These are phyloP conservation scores for Leptonema lineaticorne DNA, from an alignment of 1,140 invertebrate species.

Conservation along the genomic window DNA sequence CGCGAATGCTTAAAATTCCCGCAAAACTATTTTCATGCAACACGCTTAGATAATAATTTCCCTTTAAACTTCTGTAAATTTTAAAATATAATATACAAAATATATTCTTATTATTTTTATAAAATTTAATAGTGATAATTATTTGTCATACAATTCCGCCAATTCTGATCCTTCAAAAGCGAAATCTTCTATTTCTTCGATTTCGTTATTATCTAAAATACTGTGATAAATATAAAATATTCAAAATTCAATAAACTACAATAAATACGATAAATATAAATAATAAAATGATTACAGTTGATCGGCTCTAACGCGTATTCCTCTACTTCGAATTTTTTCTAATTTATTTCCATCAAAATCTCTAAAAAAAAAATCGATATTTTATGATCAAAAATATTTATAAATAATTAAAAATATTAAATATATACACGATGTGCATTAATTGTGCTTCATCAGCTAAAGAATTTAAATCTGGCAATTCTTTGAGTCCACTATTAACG, in stretches of 20 bases:
- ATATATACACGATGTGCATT: constrained; percentile 35
- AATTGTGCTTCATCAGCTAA: constrained; percentile 27
- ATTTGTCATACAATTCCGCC: constrained; percentile 63
- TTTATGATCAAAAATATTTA: neutral
- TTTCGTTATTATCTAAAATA: constrained; percentile 63
- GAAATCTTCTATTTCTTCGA: constrained; percentile 60
- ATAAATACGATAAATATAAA: neutral
- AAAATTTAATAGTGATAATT: neutral
- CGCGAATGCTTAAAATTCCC: constrained; percentile 35
- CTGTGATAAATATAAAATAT: constrained; percentile 45
- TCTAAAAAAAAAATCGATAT: constrained; percentile 25
- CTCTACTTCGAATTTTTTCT: constrained; percentile 20
- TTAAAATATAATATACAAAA: constrained; percentile 12
- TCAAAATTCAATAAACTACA: neutral
- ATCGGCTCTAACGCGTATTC: constrained; percentile 32
- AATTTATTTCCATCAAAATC: constrained; percentile 39
- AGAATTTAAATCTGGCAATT: constrained; percentile 30
- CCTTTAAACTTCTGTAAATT: constrained; percentile 35
- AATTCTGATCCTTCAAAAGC: constrained; percentile 69
- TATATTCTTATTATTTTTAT: neutral
- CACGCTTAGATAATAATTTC: constrained; percentile 28
- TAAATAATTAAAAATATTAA: constrained; percentile 7
- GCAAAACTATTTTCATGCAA: constrained; percentile 32
- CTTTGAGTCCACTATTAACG: constrained; percentile 33
- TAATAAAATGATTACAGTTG: constrained; percentile 33